Evolutionary conservation across 1,140 invertebrate genomes (phyloP).

Genomic region (Eueides isabella): DNA sequence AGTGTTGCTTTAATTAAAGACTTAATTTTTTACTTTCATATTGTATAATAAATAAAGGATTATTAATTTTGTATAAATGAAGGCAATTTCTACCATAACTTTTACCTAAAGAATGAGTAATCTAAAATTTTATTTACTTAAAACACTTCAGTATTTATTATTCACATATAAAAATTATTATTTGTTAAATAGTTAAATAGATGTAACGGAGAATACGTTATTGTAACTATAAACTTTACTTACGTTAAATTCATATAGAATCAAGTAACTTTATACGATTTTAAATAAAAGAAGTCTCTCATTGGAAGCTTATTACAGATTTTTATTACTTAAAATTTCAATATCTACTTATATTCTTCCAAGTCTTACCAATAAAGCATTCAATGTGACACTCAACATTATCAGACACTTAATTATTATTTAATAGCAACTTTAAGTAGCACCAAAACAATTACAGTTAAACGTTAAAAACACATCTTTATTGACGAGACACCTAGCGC

Average conservation of each 20-base stretch:
- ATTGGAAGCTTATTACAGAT: neutral
- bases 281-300: neutral
- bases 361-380: too few species aligned
- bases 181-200: too few species aligned
- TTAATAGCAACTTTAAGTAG: neutral
- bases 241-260: neutral
- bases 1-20: neutral
- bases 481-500: constrained; percentile 52
- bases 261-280: neutral
- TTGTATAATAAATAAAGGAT: too few species aligned
- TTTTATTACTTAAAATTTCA: neutral
- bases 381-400: too few species aligned
- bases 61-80: neutral
- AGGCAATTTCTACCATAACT: neutral
- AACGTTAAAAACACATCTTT: constrained; percentile 27
- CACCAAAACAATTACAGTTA: neutral
- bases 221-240: neutral
- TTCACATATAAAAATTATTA: neutral
- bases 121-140: neutral
- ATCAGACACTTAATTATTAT: neutral
- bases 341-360: neutral
- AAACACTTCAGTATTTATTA: neutral
- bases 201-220: too few species aligned
- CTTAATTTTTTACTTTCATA: neutral
- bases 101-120: neutral